phyloP scores from a whole-genome alignment of 1,140 invertebrate species.

The Penaeus japonicus region DNA sequence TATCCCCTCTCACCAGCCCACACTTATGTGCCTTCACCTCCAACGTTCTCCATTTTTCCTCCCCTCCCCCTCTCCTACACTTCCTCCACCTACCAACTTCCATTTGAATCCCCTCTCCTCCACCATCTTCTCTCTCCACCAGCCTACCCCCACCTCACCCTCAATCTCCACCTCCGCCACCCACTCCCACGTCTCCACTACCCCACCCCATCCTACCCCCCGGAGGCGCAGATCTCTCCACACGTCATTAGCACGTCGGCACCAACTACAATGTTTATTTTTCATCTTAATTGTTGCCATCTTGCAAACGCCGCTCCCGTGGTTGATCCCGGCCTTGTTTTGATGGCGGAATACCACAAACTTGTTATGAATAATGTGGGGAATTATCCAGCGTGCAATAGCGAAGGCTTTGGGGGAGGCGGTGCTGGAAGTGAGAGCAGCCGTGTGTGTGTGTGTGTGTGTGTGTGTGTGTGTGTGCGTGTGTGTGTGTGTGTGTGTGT shows the following conservation, averaged over 20 bases:
- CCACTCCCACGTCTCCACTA: not conserved
- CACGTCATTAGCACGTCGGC: constrained; percentile 40
- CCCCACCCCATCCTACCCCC: not conserved
- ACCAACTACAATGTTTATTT: constrained; percentile 44
- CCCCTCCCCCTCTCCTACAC: too few species aligned
- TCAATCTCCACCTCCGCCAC: not conserved
- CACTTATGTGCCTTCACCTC: too few species aligned
- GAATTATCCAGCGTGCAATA: constrained; percentile 8
- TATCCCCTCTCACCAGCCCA: too few species aligned
- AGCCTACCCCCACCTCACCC: not conserved
- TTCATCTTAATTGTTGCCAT: constrained; percentile 47
- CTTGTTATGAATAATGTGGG: constrained; percentile 41
- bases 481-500: not conserved
- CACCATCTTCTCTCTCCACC: not conserved
- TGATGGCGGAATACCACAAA: constrained; percentile 43
- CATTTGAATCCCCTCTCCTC: not conserved
- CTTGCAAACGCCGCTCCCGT: constrained; percentile 27
- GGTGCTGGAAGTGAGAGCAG: not conserved
- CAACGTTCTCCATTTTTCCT: too few species aligned
- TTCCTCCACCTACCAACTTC: too few species aligned
- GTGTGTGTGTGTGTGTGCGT: not conserved
- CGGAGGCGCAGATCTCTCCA: constrained; percentile 4
- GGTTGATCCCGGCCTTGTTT: constrained; percentile 43
- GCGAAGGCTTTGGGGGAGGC: not conserved
- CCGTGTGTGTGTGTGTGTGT: not conserved